Base-by-base conservation (phyloP, 2,797 vertebrate species). In the Triplophysa bombifrons region DNA sequence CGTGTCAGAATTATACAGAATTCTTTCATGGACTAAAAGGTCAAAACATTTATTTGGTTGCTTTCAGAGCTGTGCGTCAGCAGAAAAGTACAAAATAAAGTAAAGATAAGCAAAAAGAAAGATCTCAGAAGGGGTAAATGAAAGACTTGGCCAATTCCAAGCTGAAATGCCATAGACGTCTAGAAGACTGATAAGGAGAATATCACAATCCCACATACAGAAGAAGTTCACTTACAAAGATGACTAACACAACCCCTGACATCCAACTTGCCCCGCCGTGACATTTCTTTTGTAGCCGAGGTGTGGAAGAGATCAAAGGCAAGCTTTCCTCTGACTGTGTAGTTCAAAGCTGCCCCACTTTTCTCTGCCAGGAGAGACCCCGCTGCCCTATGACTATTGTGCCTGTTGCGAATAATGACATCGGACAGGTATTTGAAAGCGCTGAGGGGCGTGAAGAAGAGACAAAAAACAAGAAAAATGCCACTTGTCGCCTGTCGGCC, bases 331-430 rank as follows among this genome's bases (percentile, higher is more conserved):
- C 58, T 27, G 41, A 75, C 38, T 14, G 30, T 71, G 73, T 63
- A 73, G 83, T 86, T 85, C 85, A 87, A 85, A 88, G 84, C 82
- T 83, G 81, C 67, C 80, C 84, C 66, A 83, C 80, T 85, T 86
- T 84, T 72, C 79, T 67, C 83, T 67, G 72, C 65, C 60, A 78
- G 80, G 69, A 78, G 25, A 72, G 30, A 73, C 76, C 75, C 53
- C 50, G 64, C 80, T 84, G 74, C 72, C 81, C 66, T 69, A 46
- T 56, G 67, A 82, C 81, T 78, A 27, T 56, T 82, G 73, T 58
- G 55, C 69, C 56, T 74, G 65, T 78, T 76, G 74, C 72, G 71
- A 81, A 80, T 83, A 80, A 86, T 74, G 76, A 56, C 58, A 72
- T 70, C 38, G 78, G 82, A 83, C 82, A 83, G 76, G 78, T 82